Percentiles rank a stretch among this genome's conserved stretches.
phyloP scores from a whole-genome alignment of 2,888 invertebrate genomes.

The Gymnoscelis rufifasciata region DNA sequence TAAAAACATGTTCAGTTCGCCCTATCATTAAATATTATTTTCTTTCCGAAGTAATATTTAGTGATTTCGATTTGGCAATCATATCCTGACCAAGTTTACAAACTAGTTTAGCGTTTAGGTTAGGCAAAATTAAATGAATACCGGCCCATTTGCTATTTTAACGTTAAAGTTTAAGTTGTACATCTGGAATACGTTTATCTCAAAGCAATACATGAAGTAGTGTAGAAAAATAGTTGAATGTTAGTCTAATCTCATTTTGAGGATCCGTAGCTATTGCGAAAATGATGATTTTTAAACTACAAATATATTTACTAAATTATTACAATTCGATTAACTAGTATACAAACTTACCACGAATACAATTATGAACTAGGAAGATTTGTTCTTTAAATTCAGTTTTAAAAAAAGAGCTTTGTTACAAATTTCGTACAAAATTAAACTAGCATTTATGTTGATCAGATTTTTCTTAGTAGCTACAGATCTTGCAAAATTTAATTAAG shows the following conservation, averaged over 20 bases:
- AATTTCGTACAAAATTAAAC: no score
- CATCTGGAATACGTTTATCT: conserved; percentile 5
- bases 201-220: conserved; percentile 16
- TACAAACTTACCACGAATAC: no score
- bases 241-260: conserved; percentile 5
- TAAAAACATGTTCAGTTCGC: no score
- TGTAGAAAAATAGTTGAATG: conserved; percentile 15
- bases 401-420: no score
- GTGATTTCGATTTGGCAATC: background rate
- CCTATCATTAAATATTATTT: no score
- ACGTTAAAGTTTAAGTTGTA: conserved; percentile 13
- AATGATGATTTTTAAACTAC: no score
- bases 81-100: conserved; percentile 11
- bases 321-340: no score
- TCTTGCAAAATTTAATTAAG: conserved; percentile 9
- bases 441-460: no score
- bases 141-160: conserved; percentile 4
- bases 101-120: conserved; percentile 13
- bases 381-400: no score
- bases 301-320: no score
- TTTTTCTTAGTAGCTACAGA: conserved; percentile 13
- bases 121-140: conserved; percentile 10
- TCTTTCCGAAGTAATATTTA: no score
- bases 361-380: no score
- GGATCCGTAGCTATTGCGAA: conserved; percentile 12